Conservation (phyloP, 2,888 invertebrate species). For the Megamerina dolium region DNA sequence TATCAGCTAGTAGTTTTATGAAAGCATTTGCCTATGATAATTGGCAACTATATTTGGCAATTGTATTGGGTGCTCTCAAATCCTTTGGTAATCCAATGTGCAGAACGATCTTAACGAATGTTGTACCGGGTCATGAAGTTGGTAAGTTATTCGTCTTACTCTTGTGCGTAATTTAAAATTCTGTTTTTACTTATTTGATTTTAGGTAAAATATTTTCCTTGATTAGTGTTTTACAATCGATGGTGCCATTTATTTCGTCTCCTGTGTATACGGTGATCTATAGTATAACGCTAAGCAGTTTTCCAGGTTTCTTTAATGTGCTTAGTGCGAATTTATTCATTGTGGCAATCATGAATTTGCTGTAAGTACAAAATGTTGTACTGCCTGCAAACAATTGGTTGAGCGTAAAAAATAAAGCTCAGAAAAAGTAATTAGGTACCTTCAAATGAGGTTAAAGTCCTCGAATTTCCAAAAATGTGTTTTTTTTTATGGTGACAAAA, state of each 20-base stretch:
- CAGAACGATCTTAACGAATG: conserved; percentile 37
- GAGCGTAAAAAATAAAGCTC: too few species aligned
- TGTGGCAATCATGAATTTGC: conserved; percentile 27
- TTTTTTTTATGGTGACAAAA: too few species aligned
- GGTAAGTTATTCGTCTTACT: conserved; percentile 32
- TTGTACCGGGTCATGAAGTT: conserved; percentile 38
- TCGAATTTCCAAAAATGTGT: too few species aligned
- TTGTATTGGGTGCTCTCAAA: conserved; percentile 33
- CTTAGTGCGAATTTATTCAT: conserved; percentile 48
- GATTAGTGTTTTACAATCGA: conserved; percentile 58
- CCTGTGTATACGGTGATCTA: conserved; percentile 61
- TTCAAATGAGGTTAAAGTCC: too few species aligned
- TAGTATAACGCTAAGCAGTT: conserved; percentile 52
- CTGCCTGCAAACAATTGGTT: too few species aligned
- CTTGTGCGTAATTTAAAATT: neutral
- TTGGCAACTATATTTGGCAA: conserved; percentile 42
- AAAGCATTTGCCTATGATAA: conserved; percentile 34
- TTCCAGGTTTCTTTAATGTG: conserved; percentile 57
- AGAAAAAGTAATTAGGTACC: too few species aligned
- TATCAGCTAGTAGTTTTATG: conserved; percentile 29
- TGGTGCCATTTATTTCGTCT: conserved; percentile 56
- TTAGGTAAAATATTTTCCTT: conserved; percentile 62
- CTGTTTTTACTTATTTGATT: conserved; percentile 1
- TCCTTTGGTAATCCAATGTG: conserved; percentile 41
- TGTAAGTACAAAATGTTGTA: conserved; percentile 29